phyloP scores from a whole-genome alignment of 2,797 vertebrate genomes.

The Schizopygopsis pylzovi region DNA sequence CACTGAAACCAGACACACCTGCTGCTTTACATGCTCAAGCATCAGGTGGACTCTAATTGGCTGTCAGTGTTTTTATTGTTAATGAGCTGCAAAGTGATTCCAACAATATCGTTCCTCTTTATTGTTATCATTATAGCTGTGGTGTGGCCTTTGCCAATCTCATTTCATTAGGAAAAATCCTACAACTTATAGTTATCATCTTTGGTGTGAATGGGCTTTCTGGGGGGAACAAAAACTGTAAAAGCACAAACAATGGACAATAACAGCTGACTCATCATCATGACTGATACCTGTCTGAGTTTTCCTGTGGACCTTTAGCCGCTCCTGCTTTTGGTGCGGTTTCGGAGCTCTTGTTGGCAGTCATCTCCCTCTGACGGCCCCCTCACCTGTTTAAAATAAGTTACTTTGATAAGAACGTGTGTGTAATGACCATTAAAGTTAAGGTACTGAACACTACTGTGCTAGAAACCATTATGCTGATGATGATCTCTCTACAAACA shows the following conservation, averaged over 20 bases:
- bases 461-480: neutral
- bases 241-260: conserved; percentile 3
- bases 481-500: neutral
- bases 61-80: neutral
- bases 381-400: conserved; percentile 65
- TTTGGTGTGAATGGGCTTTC: neutral
- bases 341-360: conserved; percentile 96
- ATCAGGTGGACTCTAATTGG: neutral
- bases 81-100: neutral
- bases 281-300: conserved; percentile 88
- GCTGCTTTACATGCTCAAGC: neutral
- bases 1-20: neutral
- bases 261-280: neutral
- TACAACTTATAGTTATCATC: neutral
- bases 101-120: neutral
- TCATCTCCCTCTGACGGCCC: conserved; percentile 87
- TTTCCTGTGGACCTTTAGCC: conserved; percentile 86
- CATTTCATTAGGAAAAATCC: neutral
- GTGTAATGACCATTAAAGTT: neutral
- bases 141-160: neutral
- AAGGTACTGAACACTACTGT: neutral
- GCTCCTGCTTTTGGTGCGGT: conserved; percentile 86
- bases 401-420: conserved; percentile 16
- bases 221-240: neutral
- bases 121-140: neutral